Base-by-base conservation (phyloP, 1,140 invertebrate genomes). In the Drosophila auraria region DNA sequence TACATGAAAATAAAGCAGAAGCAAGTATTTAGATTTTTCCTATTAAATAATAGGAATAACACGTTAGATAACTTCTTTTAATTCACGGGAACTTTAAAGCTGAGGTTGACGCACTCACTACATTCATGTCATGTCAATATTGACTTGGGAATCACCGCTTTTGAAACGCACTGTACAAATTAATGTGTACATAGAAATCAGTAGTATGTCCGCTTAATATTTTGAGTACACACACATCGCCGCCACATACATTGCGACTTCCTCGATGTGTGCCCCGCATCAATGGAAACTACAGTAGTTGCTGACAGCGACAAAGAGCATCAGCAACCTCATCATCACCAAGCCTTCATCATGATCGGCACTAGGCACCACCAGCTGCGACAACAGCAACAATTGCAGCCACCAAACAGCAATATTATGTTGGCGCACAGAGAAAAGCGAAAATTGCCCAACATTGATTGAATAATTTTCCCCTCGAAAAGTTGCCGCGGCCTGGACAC, bases 361-460 rank as follows among this genome's bases (percentile, higher is more conserved):
- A 61, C 14, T 23, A 33, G 57, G 12, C 23, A 44, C n/a, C 27
- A 30, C 0, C 30, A 33, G 33, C 58, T 38, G 20, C 25, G 23
- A 53, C 75, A 69, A 60, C 49, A 80, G 40, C 81, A 83, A 75
- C 77, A 84, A 84, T 69, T 81, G 65, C 65, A 80, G 45, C 74
- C 20, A 54, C 54, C 69, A 59, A 45, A 49, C 76, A 80, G 78
- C 80, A 59, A 62, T 66, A 83, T 87, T 87, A 83, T 89, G 84
- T 68, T 82, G 74, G 47, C 61, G 66, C 45, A 51, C 51, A 65
- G 62, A 58, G 65, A 71, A 87, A 78, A 59, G 75, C 44, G 56
- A 77, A 89, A 90, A 84, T 90, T 90, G 84, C 69, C 63, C 82
- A 89, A 84, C 84, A 82, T 82, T 89, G 84, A 89, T 90, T 89